Evolutionary conservation across 2,113 vertebrate genomes (phyloP).

Genomic region (Brevimyrus niger): DNA sequence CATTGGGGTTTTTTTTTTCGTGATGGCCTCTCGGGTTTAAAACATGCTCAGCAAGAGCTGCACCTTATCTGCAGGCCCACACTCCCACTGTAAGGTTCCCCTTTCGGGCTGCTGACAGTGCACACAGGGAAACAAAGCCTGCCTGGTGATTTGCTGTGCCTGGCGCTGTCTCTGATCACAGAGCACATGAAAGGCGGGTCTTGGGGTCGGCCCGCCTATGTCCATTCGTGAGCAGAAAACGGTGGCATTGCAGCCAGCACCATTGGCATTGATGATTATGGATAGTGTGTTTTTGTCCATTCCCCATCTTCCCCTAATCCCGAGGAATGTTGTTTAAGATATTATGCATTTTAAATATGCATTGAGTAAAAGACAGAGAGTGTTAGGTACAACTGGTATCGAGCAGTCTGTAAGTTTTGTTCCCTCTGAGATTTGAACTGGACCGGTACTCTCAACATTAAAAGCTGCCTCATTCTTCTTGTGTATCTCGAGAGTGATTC

Average conservation of each 20-base stretch:
- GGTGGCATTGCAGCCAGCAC: not conserved
- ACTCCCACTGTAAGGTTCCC: not conserved
- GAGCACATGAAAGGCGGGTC: not conserved
- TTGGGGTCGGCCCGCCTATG: no score
- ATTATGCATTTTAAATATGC: not conserved
- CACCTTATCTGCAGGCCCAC: not conserved
- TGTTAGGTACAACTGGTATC: not conserved
- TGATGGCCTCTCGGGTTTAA: not conserved
- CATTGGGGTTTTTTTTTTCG: not conserved
- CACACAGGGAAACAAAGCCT: not conserved
- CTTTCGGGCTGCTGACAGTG: not conserved
- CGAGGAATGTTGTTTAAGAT: not conserved
- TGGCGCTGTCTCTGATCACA: not conserved
- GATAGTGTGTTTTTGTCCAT: not conserved
- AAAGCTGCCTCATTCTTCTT: not conserved
- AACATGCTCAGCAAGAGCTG: not conserved
- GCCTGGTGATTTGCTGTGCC: constrained; percentile 1
- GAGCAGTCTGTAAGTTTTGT: not conserved
- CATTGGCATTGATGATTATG: not conserved
- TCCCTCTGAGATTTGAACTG: not conserved
- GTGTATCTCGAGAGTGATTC: not conserved
- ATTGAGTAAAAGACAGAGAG: not conserved
- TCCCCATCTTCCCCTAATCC: not conserved
- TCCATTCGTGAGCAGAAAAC: not conserved
- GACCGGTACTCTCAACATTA: not conserved